These are phyloP conservation scores for Oncopodura yosiiana DNA, from an alignment of 1,140 invertebrate species.

Conservation along the genomic window DNA sequence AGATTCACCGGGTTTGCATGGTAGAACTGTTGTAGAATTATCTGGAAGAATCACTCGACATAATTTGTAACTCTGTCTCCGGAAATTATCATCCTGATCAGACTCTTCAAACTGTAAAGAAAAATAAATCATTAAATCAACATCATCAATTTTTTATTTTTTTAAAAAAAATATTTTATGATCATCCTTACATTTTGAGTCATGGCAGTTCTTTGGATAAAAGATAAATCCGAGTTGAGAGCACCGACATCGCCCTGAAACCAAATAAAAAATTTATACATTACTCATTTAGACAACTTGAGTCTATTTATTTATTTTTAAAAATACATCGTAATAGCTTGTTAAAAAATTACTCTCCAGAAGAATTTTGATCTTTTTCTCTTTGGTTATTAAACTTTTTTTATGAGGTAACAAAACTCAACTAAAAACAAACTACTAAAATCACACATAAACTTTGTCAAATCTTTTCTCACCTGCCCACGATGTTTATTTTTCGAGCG, in stretches of 20 bases:
- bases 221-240: slow-evolving; percentile 23
- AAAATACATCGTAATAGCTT: background rate
- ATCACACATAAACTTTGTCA: slow-evolving; percentile 20
- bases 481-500: slow-evolving; percentile 49
- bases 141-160: background rate
- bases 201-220: slow-evolving; percentile 25
- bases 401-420: slow-evolving; percentile 41
- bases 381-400: slow-evolving; percentile 45
- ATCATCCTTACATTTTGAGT: slow-evolving; percentile 20
- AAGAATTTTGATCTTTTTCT: slow-evolving; percentile 52
- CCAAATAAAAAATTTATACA: background rate
- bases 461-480: slow-evolving; percentile 26
- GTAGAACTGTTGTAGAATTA: slow-evolving; percentile 81
- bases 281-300: background rate
- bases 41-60: slow-evolving; percentile 84
- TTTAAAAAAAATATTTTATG: background rate
- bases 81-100: slow-evolving; percentile 28
- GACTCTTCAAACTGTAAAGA: slow-evolving; percentile 28
- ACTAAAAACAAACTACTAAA: slow-evolving; percentile 36
- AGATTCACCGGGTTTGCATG: slow-evolving; percentile 59
- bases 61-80: slow-evolving; percentile 41
- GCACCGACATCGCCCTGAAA: slow-evolving; percentile 18
- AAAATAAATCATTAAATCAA: slow-evolving; percentile 37
- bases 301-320: background rate
- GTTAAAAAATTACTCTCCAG: background rate